Evolutionary conservation across 2,797 vertebrate species (phyloP).

Genomic region (Aeoliscus strigatus): DNA sequence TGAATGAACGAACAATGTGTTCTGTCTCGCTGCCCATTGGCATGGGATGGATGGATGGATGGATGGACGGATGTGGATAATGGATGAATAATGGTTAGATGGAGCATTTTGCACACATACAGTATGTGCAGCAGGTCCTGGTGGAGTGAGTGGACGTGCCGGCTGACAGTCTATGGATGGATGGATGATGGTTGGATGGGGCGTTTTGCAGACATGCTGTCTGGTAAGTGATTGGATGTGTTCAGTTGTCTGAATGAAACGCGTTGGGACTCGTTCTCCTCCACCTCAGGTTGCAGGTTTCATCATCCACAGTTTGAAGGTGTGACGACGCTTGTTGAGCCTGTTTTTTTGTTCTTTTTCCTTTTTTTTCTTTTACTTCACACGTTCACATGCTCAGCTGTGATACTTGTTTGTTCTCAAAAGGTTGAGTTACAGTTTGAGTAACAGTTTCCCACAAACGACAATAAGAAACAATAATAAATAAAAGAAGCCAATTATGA

Average conservation of each 20-base stretch:
- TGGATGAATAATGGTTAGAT: not conserved
- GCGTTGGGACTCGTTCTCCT: constrained; percentile 13
- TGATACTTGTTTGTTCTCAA: constrained; percentile 28
- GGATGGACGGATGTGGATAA: too few species aligned
- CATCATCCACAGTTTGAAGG: constrained; percentile 21
- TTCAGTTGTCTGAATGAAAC: too few species aligned
- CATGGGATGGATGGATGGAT: constrained; percentile 19
- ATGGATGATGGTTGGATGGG: too few species aligned
- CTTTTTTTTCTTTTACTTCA: not conserved
- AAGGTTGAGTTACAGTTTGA: too few species aligned
- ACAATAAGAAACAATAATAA: too few species aligned
- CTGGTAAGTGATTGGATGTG: too few species aligned
- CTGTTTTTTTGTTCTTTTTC: constrained; percentile 15
- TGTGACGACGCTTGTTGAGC: constrained; percentile 38
- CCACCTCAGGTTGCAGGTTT: constrained; percentile 11
- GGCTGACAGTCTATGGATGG: not conserved
- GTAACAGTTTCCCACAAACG: too few species aligned
- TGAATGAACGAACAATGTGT: constrained; percentile 60
- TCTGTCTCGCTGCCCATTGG: constrained; percentile 38
- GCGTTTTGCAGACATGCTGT: too few species aligned
- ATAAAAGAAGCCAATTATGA: too few species aligned
- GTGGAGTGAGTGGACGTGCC: not conserved
- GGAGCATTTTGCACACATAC: too few species aligned
- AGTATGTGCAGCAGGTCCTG: too few species aligned
- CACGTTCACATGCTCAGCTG: constrained; percentile 27